Percentiles rank a stretch among this genome's conserved stretches.
Conservation (phyloP, 2,888 invertebrate genomes). For the Uloborus plumipes region DNA sequence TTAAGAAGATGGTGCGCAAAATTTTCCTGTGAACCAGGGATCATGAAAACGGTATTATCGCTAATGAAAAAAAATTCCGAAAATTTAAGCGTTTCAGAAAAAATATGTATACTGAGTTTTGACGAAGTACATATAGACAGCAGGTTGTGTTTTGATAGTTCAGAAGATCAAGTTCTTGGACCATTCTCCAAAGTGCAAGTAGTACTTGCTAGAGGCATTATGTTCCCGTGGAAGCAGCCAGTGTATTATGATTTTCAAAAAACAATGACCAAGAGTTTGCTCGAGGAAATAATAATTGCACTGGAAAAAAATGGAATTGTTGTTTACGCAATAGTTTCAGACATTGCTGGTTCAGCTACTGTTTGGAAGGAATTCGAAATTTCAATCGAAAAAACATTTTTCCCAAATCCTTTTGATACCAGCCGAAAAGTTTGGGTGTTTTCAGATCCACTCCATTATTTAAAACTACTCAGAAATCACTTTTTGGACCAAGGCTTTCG, state of each 20-base stretch:
- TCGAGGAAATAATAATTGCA: neutral
- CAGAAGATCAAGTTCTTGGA: conserved; percentile 6
- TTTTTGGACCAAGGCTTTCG: neutral
- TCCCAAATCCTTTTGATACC: neutral
- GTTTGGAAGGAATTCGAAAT: neutral
- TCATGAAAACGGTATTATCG: neutral
- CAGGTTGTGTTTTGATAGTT: neutral
- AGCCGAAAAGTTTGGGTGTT: neutral
- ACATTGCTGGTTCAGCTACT: neutral
- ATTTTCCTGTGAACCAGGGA: conserved; percentile 4
- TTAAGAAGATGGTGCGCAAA: conserved; percentile 10
- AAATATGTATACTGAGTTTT: conserved; percentile 4
- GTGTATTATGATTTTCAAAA: conserved; percentile 14
- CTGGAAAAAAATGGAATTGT: neutral
- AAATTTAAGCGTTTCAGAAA: neutral
- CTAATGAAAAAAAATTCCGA: conserved; percentile 6
- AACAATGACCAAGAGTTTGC: neutral
- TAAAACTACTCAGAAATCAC: conserved; percentile 14
- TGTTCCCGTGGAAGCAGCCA: conserved; percentile 4
- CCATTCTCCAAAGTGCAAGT: neutral
- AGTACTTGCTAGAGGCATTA: neutral
- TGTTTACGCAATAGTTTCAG: conserved; percentile 6
- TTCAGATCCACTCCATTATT: neutral
- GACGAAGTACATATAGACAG: conserved; percentile 2
- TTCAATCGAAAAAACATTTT: neutral